phyloP scores from a whole-genome alignment of 2,113 vertebrate genomes.

The Chaenocephalus aceratus region DNA sequence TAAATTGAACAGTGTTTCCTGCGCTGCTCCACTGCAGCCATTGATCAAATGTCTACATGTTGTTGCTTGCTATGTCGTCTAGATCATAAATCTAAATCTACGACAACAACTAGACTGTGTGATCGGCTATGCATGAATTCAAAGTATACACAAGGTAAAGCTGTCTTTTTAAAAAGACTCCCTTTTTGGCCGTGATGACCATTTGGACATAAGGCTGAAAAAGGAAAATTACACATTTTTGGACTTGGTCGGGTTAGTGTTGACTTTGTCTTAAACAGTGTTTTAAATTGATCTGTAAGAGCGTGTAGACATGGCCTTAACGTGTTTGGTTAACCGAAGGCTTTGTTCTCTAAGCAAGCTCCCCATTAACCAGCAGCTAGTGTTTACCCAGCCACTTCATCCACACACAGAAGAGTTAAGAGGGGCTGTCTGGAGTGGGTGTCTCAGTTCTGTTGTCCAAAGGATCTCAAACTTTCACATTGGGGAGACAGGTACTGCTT shows the following conservation, averaged over 20 bases:
- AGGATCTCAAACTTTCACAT: conserved; percentile 17
- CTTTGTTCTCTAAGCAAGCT: conserved; percentile 55
- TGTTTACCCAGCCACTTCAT: conserved; percentile 72
- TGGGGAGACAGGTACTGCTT: neutral
- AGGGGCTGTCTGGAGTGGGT: conserved; percentile 29
- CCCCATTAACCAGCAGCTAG: conserved; percentile 51
- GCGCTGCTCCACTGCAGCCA: neutral
- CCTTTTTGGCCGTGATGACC: too few relatives aligned
- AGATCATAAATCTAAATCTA: neutral
- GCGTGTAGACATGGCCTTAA: conserved; percentile 23
- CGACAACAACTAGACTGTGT: neutral
- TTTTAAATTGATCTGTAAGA: conserved; percentile 9
- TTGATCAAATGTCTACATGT: neutral
- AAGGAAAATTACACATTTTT: neutral
- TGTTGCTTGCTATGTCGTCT: neutral
- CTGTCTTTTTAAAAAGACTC: neutral
- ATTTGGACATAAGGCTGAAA: too few relatives aligned
- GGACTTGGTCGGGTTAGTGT: neutral
- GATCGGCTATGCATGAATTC: neutral
- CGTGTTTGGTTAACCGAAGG: conserved; percentile 67
- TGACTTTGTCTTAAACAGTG: neutral
- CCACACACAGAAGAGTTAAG: conserved; percentile 61
- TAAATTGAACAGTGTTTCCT: neutral
- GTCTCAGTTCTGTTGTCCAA: conserved; percentile 25
- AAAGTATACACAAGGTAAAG: neutral